Conservation (phyloP, 2,888 invertebrate genomes). For the Watsonalla binaria region DNA sequence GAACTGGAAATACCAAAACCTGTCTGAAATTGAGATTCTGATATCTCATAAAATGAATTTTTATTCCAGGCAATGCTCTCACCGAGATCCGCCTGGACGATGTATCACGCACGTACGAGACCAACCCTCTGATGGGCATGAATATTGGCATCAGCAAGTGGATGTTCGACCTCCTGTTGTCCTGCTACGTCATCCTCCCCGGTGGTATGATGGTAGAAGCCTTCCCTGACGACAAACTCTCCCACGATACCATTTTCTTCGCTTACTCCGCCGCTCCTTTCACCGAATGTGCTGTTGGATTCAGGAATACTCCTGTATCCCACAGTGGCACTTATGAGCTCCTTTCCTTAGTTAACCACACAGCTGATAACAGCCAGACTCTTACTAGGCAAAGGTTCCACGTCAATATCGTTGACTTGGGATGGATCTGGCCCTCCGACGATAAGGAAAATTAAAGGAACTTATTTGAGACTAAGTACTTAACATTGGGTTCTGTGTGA, state of each 20-base stretch:
- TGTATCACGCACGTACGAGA: not conserved
- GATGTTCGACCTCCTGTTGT: slow-evolving; percentile 28
- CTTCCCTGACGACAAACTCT: slow-evolving; percentile 29
- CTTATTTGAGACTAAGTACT: no score
- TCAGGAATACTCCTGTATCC: slow-evolving; percentile 24
- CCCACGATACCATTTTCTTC: slow-evolving; percentile 14
- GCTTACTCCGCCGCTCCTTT: slow-evolving; percentile 25
- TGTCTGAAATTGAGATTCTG: no score
- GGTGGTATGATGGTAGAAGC: slow-evolving; percentile 34
- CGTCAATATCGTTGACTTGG: slow-evolving; percentile 24
- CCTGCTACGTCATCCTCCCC: slow-evolving; percentile 40
- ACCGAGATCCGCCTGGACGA: not conserved
- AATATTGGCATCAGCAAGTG: slow-evolving; percentile 30
- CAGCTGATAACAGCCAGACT: slow-evolving; percentile 17
- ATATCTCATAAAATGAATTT: not conserved
- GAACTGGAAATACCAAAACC: no score
- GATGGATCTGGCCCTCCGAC: not conserved
- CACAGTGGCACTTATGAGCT: slow-evolving; percentile 44
- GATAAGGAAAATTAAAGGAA: no score
- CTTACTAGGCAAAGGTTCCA: slow-evolving; percentile 36
- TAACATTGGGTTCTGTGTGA: not conserved
- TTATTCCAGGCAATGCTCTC: not conserved
- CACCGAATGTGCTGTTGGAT: slow-evolving; percentile 29
- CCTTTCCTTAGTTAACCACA: slow-evolving; percentile 28
- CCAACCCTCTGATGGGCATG: not conserved